Conservation (phyloP, 1,140 invertebrate species). For the Drosophila littoralis region DNA sequence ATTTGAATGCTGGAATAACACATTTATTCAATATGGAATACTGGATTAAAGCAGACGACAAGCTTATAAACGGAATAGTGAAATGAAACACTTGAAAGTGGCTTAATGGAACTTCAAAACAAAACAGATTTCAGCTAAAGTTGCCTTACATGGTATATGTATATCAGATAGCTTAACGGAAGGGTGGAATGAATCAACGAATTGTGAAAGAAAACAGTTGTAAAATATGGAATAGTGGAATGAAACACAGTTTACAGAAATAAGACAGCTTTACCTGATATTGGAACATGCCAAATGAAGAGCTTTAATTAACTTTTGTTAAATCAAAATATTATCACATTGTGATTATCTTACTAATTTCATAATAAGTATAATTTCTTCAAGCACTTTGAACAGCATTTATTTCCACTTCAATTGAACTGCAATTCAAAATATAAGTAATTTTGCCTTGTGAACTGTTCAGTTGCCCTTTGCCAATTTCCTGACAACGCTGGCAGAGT, state of each 20-base stretch:
- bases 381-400: not conserved
- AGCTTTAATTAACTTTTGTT: too few species aligned
- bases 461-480: constrained; percentile 12
- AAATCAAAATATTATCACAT: too few species aligned
- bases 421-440: not conserved
- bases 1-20: too few species aligned
- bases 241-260: not conserved
- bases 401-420: not conserved
- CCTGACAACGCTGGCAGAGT: constrained; percentile 5
- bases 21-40: too few species aligned
- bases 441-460: constrained; percentile 4
- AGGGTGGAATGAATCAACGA: not conserved
- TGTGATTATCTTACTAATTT: too few species aligned
- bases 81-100: not conserved
- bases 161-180: not conserved
- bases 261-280: too few species aligned
- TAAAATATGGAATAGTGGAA: not conserved
- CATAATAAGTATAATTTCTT: too few species aligned
- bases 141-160: too few species aligned
- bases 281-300: too few species aligned
- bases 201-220: not conserved
- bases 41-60: too few species aligned
- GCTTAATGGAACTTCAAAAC: not conserved
- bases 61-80: not conserved
- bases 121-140: not conserved